phyloP scores from a whole-genome alignment of 1,140 invertebrate species.

The Trinorchestia longiramus region DNA sequence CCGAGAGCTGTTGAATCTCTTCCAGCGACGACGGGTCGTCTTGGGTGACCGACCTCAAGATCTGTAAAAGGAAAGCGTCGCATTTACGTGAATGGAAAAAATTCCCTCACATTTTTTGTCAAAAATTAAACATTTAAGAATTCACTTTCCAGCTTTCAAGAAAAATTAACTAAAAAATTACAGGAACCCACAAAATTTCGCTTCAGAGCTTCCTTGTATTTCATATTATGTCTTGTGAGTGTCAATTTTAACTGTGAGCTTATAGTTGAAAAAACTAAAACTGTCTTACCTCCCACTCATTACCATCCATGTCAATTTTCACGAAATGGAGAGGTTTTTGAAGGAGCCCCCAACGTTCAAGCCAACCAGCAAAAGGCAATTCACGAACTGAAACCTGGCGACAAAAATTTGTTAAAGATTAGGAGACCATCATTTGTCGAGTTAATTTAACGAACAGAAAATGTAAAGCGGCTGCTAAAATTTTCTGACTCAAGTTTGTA shows the following conservation, averaged over 20 bases:
- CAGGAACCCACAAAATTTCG: background rate
- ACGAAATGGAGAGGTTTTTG: background rate
- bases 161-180: background rate
- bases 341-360: background rate
- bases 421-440: background rate
- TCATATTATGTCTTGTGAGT: background rate
- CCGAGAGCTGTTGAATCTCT: background rate
- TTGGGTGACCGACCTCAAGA: background rate
- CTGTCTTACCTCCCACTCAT: conserved; percentile 20
- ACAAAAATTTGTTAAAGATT: background rate
- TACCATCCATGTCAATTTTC: conserved; percentile 2
- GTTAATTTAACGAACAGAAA: background rate
- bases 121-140: background rate
- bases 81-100: background rate
- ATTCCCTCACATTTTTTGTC: background rate
- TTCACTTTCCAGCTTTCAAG: background rate
- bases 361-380: background rate
- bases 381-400: background rate
- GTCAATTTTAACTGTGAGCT: background rate
- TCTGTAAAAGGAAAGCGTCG: background rate
- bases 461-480: background rate
- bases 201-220: background rate
- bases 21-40: background rate
- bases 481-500: background rate
- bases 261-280: background rate